A percentile compares a stretch with the other conserved stretches of the same genome.
These are phyloP conservation scores for Ptychodera flava DNA, from an alignment of 35 echinoderm and acorn worm species.

Conservation along the genomic window DNA sequence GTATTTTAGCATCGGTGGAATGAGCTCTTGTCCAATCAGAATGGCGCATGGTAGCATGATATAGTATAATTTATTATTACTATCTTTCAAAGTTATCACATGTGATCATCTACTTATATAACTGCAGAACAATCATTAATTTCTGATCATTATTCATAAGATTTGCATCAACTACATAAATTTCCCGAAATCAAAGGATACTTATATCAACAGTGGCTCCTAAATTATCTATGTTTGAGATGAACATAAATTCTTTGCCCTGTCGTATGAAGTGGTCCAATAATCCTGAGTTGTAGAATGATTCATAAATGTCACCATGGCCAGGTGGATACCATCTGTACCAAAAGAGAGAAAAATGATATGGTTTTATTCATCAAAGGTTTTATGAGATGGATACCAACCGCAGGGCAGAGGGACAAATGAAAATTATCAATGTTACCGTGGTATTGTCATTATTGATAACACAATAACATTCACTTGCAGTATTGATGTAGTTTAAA, in stretches of 20 bases:
- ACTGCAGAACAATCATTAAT: too few relatives aligned
- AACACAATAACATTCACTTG: background rate
- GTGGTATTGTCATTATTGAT: background rate
- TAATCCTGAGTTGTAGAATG: constrained; percentile 82
- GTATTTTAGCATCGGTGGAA: too few relatives aligned
- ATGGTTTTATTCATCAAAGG: too few relatives aligned
- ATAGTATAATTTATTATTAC: too few relatives aligned
- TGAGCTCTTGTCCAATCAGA: too few relatives aligned
- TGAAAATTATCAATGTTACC: constrained; percentile 4
- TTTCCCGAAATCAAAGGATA: constrained; percentile 98
- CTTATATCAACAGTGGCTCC: constrained; percentile 96
- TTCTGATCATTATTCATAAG: too few relatives aligned
- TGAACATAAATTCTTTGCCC: constrained; percentile 95
- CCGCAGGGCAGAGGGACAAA: background rate
- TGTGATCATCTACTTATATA: too few relatives aligned
- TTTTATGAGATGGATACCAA: too few relatives aligned
- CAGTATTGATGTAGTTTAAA: background rate
- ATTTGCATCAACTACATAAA: too few relatives aligned
- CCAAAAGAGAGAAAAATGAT: constrained; percentile 4
- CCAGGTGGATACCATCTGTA: constrained; percentile 97
- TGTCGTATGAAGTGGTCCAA: constrained; percentile 71
- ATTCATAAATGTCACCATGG: constrained; percentile 94
- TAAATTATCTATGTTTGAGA: constrained; percentile 95
- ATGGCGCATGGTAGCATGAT: too few relatives aligned
- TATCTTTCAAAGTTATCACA: too few relatives aligned